These are phyloP conservation scores for Acomys russatus DNA, from an alignment of 2,797 vertebrate genomes.

Conservation along the genomic window DNA sequence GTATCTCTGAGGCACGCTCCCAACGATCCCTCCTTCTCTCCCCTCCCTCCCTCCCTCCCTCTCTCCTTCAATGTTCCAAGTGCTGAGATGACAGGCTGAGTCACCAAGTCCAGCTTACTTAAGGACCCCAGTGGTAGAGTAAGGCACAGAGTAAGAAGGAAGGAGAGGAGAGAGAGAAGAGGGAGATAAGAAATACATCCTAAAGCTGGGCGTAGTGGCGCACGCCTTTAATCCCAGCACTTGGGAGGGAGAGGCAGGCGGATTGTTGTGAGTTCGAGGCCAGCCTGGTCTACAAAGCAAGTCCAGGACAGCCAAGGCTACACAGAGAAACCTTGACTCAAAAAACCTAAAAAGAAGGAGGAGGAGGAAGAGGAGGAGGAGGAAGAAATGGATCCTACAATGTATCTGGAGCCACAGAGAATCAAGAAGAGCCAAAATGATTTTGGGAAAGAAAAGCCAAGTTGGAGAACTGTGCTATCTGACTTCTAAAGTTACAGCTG, in stretches of 20 bases:
- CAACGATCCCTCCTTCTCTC: background rate
- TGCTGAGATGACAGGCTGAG: background rate
- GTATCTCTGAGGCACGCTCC: background rate
- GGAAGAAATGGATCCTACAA: background rate
- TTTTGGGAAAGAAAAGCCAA: background rate
- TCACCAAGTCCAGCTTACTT: background rate
- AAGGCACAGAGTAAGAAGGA: background rate
- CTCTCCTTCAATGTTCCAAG: background rate
- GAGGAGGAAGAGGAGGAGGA: no score
- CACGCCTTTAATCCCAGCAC: no score
- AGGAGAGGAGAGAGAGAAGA: fast-evolving
- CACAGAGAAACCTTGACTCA: no score
- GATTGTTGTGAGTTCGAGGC: no score
- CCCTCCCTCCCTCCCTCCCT: background rate
- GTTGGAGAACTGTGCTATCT: background rate
- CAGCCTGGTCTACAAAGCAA: no score
- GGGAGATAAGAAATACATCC: no score
- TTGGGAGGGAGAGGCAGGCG: no score
- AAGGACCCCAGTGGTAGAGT: background rate
- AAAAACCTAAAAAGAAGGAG: no score
- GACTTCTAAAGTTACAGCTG: constrained; percentile 5
- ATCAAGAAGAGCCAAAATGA: background rate
- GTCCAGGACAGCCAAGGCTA: no score
- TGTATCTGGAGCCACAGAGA: background rate
- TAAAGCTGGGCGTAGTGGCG: no score